Percentiles rank a stretch among this genome's conserved stretches.
Evolutionary conservation across 2,113 vertebrate genomes (phyloP).

Genomic region (Halcyon malimbica): DNA sequence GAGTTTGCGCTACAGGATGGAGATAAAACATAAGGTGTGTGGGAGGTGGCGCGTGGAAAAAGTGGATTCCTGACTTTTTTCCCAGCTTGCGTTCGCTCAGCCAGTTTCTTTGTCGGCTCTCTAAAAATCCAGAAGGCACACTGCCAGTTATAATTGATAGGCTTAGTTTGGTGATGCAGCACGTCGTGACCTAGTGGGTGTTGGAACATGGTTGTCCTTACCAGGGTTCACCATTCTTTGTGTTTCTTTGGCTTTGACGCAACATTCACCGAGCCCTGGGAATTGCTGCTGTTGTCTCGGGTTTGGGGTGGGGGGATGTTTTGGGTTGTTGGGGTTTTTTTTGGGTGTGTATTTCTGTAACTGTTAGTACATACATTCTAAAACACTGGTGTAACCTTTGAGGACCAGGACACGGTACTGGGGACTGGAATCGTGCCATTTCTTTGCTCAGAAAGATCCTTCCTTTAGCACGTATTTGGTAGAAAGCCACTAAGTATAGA

Average conservation of each 20-base stretch:
- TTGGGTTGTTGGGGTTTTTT: neutral
- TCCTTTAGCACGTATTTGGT: neutral
- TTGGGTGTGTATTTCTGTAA: accelerated
- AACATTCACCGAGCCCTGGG: accelerated
- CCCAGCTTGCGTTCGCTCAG: neutral
- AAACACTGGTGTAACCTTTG: neutral
- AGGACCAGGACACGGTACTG: neutral
- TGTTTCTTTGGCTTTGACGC: neutral
- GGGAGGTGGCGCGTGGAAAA: neutral
- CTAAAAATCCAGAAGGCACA: accelerated
- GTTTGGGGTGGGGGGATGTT: neutral
- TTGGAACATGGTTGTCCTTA: accelerated
- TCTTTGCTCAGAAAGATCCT: neutral
- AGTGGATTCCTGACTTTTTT: neutral
- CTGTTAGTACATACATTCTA: neutral
- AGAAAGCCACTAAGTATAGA: neutral
- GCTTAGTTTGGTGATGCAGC: accelerated
- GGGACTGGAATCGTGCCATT: neutral
- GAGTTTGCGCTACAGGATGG: neutral
- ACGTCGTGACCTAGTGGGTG: accelerated
- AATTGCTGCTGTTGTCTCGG: accelerated
- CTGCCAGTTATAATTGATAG: accelerated
- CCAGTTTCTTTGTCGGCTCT: neutral
- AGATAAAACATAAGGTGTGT: neutral
- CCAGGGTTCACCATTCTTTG: neutral